phyloP scores from a whole-genome alignment of 2,113 vertebrate genomes.

The Benitochromis conjunctus region DNA sequence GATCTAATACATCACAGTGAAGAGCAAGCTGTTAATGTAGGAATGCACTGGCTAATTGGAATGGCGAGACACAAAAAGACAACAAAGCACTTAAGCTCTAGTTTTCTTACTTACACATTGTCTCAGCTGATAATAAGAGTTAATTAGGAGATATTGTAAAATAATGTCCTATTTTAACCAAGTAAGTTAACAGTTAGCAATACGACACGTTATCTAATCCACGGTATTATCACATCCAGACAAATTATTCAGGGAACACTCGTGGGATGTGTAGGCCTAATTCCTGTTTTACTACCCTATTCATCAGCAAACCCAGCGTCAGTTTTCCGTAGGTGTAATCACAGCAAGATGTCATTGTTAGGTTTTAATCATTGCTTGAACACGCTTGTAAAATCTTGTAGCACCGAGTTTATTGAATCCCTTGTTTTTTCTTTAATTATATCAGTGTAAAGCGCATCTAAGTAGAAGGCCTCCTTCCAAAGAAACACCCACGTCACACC shows the following conservation, averaged over 20 bases:
- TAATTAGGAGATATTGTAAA: neutral
- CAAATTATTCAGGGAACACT: neutral
- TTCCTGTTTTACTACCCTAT: conserved; percentile 1
- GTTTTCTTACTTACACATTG: neutral
- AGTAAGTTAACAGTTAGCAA: neutral
- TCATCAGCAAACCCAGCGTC: neutral
- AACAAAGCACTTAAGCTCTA: neutral
- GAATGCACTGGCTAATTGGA: neutral
- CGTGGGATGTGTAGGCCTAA: neutral
- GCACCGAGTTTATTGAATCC: neutral
- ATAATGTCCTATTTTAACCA: neutral
- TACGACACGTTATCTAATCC: neutral
- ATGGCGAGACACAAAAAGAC: neutral
- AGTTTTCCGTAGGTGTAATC: neutral
- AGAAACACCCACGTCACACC: neutral
- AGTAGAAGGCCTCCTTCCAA: neutral
- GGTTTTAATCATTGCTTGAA: conserved; percentile 14
- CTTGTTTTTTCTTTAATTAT: neutral
- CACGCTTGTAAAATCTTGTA: neutral
- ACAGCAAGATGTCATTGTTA: neutral
- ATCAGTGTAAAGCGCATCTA: neutral
- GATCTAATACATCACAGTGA: neutral
- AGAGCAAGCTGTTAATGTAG: neutral
- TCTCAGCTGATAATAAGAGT: neutral
- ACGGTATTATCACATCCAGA: neutral